Evolutionary conservation across 2,113 vertebrate genomes (phyloP).

Genomic region (Chaetorhynchus papuensis): DNA sequence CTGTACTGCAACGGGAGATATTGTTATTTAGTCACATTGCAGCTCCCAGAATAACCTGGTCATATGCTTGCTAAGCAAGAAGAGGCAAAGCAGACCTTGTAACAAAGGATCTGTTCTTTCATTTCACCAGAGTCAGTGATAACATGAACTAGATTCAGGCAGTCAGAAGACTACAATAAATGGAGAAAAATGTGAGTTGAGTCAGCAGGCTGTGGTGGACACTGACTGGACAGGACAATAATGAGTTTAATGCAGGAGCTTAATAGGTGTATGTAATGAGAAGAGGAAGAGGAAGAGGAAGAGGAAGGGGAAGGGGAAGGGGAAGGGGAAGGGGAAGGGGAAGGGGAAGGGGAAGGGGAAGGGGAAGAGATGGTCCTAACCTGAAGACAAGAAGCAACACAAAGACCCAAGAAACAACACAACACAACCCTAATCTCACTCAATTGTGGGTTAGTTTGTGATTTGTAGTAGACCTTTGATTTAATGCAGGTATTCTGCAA

Average conservation of each 20-base stretch:
- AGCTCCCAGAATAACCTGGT: slow-evolving; percentile 6
- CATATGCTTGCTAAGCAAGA: background rate
- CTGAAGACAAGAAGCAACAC: background rate
- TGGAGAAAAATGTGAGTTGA: background rate
- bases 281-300: too few relatives aligned
- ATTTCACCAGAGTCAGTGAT: background rate
- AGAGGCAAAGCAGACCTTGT: background rate
- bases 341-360: too few relatives aligned
- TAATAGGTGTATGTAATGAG: too few relatives aligned
- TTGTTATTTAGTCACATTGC: background rate
- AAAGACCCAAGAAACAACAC: background rate
- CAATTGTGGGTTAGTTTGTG: background rate
- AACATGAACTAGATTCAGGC: background rate
- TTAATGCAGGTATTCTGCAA: background rate
- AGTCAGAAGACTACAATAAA: background rate
- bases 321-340: too few relatives aligned
- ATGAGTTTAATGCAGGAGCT: background rate
- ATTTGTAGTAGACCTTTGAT: background rate
- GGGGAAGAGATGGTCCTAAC: background rate
- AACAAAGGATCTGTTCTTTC: background rate
- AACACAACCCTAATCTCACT: too few relatives aligned
- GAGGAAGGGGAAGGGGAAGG: too few relatives aligned
- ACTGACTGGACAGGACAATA: background rate
- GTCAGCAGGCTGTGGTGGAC: background rate
- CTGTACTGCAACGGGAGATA: background rate